phyloP scores from a whole-genome alignment of 1,140 invertebrate genomes.

The Druon quercuslanigerum region DNA sequence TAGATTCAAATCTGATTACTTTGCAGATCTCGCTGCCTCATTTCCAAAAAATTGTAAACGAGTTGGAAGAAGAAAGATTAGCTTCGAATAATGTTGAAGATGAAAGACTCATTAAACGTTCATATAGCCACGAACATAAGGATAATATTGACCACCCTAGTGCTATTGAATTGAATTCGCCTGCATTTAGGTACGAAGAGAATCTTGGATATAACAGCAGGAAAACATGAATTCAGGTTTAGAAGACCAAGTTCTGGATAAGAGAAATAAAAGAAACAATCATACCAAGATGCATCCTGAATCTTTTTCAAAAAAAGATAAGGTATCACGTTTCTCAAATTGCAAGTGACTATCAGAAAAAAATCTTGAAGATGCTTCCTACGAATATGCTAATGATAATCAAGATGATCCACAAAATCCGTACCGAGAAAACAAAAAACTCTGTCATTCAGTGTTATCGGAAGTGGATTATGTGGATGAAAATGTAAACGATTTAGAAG shows the following conservation, averaged over 20 bases:
- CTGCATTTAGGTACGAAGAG: not conserved
- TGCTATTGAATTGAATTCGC: not conserved
- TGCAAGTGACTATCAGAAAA: no score
- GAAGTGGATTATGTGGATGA: no score
- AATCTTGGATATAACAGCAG: not conserved
- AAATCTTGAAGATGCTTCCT: not conserved
- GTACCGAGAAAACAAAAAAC: not conserved
- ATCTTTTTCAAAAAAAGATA: not conserved
- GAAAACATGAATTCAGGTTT: not conserved
- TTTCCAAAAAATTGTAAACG: constrained; percentile 13
- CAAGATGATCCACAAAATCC: not conserved
- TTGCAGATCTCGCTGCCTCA: not conserved
- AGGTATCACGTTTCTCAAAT: no score
- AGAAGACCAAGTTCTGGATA: not conserved
- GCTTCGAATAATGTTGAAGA: not conserved
- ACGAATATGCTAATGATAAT: not conserved
- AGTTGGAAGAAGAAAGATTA: not conserved
- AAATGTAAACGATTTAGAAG: not conserved
- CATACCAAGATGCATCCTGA: not conserved
- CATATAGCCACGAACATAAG: not conserved
- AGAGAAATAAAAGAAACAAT: not conserved
- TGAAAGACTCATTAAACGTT: not conserved
- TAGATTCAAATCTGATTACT: not conserved
- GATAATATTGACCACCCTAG: not conserved
- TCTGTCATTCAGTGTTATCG: not conserved